Base-by-base conservation (phyloP, 1,140 invertebrate genomes). In the Ectropis grisescens region DNA sequence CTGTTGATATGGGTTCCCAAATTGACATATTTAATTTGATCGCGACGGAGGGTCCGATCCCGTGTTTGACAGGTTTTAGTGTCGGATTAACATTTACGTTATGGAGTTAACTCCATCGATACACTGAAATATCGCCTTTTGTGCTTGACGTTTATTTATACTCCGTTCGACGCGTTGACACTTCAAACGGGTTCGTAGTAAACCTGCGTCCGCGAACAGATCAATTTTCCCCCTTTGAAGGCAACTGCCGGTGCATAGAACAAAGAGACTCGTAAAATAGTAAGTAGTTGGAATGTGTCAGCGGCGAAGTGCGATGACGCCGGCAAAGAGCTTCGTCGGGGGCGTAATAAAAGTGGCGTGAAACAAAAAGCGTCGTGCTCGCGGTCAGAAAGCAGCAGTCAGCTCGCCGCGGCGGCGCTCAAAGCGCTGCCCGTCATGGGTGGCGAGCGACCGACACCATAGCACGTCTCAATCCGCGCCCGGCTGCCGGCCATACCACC, bases 401-500 rank as follows among this genome's bases (percentile, higher is more conserved):
- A 76, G 82, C 78, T 83, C n/a, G 16, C 3, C 82, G 83, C 80
- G 83, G 84, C 85, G n/a, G 85, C 75, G 78, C 82, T 86, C 85
- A 85, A 86, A 87, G 86, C 84, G 83, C 50, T 72, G 81, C 84
- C 37, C 85, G 84, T 86, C 86, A 86, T 87, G 87, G 86, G 86
- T 87, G 86, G 86, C 85, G 82, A 83, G 85, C 85, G 61, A 69
- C 62, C 72, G 66, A 69, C 75, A 72, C 70, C 79, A 75, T 74
- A 64, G 58, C 69, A 72, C 76, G 65, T 74, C 66, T 70, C 66
- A 71, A 69, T 75, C 65, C 67, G 66, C 61, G 65, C 59, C 70
- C 61, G 64, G 58, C 54, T 48, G 58, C 64, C 51, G 60, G 56
- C 61, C 64, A 71, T 72, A 60, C 70, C 65, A 58, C 71, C 75